A percentile compares a stretch with the other conserved stretches of the same genome.
Evolutionary conservation across 2,797 vertebrate genomes (phyloP).

Genomic region (Falco rusticolus): DNA sequence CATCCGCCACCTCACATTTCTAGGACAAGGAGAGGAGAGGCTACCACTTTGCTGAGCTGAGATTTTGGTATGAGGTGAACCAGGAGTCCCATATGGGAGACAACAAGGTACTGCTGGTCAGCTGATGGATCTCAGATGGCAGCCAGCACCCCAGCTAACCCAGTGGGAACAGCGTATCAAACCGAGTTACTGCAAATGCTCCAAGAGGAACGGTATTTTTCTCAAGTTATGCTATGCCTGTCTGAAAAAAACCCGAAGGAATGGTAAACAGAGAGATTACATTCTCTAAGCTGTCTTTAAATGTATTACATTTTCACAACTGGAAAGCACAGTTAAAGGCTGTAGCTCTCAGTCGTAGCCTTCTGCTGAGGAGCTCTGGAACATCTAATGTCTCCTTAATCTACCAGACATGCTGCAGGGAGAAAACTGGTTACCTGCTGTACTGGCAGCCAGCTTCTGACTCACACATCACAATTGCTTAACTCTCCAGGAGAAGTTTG

Average conservation of each 20-base stretch:
- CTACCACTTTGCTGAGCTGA: background rate
- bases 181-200: background rate
- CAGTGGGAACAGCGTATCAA: rapidly evolving
- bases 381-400: background rate
- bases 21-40: background rate
- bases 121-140: background rate
- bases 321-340: background rate
- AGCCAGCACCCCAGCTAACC: background rate
- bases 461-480: background rate
- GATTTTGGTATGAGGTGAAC: background rate
- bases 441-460: background rate
- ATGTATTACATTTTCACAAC: constrained; percentile 7
- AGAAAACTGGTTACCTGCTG: constrained; percentile 14
- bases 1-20: background rate
- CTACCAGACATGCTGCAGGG: background rate
- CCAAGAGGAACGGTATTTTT: background rate
- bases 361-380: background rate
- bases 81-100: background rate
- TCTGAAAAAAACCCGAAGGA: background rate
- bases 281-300: background rate
- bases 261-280: background rate
- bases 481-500: background rate
- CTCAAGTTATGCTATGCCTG: background rate
- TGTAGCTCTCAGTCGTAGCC: background rate
- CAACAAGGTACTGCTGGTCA: background rate